A percentile compares a stretch with the other conserved stretches of the same genome.
Evolutionary conservation across 1,140 invertebrate species (phyloP).

Genomic region (Drosophila busckii): DNA sequence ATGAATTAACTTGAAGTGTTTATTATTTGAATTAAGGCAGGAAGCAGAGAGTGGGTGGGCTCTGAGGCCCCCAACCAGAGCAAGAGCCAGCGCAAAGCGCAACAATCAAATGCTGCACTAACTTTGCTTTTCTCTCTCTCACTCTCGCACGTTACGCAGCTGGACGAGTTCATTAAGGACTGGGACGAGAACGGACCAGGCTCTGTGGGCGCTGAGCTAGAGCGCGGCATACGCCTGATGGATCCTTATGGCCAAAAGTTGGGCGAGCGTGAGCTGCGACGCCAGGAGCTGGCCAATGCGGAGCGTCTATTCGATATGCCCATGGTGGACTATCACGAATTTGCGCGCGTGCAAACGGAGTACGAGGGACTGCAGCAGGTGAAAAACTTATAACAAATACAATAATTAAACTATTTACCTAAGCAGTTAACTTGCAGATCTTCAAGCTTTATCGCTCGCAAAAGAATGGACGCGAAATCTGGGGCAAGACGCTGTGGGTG

Average conservation of each 20-base stretch:
- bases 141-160: constrained; percentile 44
- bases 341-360: constrained; percentile 85
- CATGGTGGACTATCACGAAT: constrained; percentile 88
- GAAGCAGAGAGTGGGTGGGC: not conserved
- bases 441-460: constrained; percentile 90
- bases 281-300: constrained; percentile 85
- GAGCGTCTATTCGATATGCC: constrained; percentile 92
- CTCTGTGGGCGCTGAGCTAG: constrained; percentile 86
- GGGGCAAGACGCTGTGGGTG: constrained; percentile 92
- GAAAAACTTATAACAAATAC: not conserved
- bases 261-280: constrained; percentile 83
- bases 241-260: constrained; percentile 86
- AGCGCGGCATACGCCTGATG: constrained; percentile 85
- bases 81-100: constrained; percentile 18
- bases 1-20: constrained; percentile 79
- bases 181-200: constrained; percentile 88
- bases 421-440: constrained; percentile 77
- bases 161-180: constrained; percentile 85
- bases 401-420: not conserved
- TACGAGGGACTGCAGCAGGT: constrained; percentile 84
- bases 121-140: constrained; percentile 5
- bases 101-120: constrained; percentile 33
- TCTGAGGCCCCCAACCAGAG: not conserved
- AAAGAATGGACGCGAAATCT: constrained; percentile 86
- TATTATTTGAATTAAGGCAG: constrained; percentile 74